phyloP scores from a whole-genome alignment of 2,797 vertebrate species.

The Enteromius trimaculatus region DNA sequence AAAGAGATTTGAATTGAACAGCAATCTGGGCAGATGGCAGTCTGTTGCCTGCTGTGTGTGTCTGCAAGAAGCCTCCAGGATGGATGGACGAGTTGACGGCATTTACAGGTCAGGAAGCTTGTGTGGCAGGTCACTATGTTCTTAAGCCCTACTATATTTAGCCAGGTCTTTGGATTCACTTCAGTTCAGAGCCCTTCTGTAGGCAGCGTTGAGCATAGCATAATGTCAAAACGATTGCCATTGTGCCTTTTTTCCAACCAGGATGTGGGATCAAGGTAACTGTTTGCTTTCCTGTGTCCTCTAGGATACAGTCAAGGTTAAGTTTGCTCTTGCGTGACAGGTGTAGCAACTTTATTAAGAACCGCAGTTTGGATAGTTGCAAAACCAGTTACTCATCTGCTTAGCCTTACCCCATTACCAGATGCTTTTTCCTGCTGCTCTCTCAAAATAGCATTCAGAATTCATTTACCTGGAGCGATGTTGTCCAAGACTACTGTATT shows the following conservation, averaged over 20 bases:
- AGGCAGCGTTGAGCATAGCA: conserved; percentile 62
- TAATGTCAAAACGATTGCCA: too few species aligned
- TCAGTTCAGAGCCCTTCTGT: conserved; percentile 65
- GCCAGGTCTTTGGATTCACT: conserved; percentile 64
- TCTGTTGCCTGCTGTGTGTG: conserved; percentile 18
- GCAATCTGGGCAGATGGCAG: not conserved
- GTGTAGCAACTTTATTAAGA: conserved; percentile 32
- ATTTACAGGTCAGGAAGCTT: conserved; percentile 72
- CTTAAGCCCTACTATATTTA: conserved; percentile 80
- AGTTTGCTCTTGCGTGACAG: conserved; percentile 3
- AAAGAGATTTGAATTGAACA: conserved; percentile 4
- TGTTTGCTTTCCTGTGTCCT: conserved; percentile 35
- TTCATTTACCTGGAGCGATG: not conserved
- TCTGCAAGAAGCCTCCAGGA: conserved; percentile 44
- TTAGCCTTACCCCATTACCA: not conserved
- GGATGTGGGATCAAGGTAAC: conserved; percentile 25
- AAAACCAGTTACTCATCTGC: conserved; percentile 39
- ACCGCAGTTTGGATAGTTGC: not conserved
- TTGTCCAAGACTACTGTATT: conserved; percentile 24
- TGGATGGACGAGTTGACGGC: conserved; percentile 68
- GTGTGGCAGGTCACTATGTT: conserved; percentile 74
- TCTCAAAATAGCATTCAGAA: conserved; percentile 26
- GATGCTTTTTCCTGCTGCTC: conserved; percentile 10
- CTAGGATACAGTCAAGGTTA: conserved; percentile 34
- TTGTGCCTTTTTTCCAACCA: not conserved